Evolutionary conservation across 2,888 invertebrate genomes (phyloP).

Genomic region (Ichneumoninae sp.): DNA sequence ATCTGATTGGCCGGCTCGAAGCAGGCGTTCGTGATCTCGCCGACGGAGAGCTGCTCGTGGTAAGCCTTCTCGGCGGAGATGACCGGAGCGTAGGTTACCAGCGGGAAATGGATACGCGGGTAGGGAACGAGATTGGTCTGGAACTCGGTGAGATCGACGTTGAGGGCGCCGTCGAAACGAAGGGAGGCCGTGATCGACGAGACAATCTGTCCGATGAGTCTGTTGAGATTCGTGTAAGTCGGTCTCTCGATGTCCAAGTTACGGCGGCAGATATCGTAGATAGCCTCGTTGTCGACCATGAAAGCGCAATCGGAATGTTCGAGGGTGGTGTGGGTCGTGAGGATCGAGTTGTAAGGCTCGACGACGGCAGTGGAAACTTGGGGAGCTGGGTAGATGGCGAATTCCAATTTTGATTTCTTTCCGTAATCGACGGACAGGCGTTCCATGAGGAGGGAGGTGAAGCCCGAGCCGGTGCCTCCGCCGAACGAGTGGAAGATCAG

Average conservation of each 20-base stretch:
- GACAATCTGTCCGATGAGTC: slow-evolving; percentile 97
- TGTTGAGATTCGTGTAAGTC: slow-evolving; percentile 98
- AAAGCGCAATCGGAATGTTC: slow-evolving; percentile 98
- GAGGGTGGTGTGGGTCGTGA: slow-evolving; percentile 97
- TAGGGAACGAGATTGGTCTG: slow-evolving; percentile 98
- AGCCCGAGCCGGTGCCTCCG: slow-evolving; percentile 97
- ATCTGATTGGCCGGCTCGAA: slow-evolving; percentile 99
- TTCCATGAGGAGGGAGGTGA: slow-evolving; percentile 98
- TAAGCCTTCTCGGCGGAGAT: slow-evolving; percentile 97
- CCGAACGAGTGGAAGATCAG: slow-evolving; percentile 98
- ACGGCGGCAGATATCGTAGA: slow-evolving; percentile 96
- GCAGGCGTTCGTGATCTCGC: slow-evolving; percentile 97
- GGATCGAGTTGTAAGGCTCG: slow-evolving; percentile 99
- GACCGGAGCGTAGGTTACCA: slow-evolving; percentile 96
- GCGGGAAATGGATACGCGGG: slow-evolving; percentile 97
- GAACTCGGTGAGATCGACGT: slow-evolving; percentile 97
- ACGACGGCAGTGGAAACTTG: slow-evolving; percentile 95
- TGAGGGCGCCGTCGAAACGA: slow-evolving; percentile 96
- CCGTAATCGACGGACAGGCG: slow-evolving; percentile 98
- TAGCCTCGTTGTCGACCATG: slow-evolving; percentile 97
- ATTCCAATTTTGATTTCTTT: slow-evolving; percentile 98
- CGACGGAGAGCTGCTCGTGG: slow-evolving; percentile 95
- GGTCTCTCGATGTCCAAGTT: slow-evolving; percentile 98
- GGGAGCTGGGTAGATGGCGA: slow-evolving; percentile 98
- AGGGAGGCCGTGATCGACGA: slow-evolving; percentile 97